These are phyloP conservation scores for Chromoteleia sp. DNA, from an alignment of 2,888 invertebrate genomes.

Conservation along the genomic window DNA sequence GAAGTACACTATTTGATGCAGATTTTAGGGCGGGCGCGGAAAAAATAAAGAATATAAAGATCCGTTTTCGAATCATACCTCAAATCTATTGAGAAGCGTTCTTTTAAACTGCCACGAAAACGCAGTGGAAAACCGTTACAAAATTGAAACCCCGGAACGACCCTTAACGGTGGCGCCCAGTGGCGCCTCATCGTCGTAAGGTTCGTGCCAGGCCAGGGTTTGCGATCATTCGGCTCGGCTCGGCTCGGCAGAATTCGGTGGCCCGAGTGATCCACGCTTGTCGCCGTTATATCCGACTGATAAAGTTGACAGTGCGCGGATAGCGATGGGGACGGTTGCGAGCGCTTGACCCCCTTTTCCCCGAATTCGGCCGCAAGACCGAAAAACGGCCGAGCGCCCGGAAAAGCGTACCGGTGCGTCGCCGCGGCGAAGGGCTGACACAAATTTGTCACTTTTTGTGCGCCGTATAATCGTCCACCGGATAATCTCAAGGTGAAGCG, in stretches of 20 bases:
- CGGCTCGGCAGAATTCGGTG: conserved; percentile 9
- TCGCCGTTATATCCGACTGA: not conserved
- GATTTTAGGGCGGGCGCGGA: no score
- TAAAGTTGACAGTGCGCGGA: not conserved
- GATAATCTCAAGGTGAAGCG: conserved; percentile 5
- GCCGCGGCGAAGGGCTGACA: not conserved
- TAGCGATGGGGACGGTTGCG: not conserved
- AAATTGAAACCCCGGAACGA: no score
- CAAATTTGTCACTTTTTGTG: not conserved
- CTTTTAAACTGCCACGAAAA: no score
- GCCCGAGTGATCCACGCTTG: conserved; percentile 1
- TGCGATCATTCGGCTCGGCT: conserved; percentile 6
- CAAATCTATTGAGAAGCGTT: no score
- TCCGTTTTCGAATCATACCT: no score
- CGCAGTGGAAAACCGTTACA: no score
- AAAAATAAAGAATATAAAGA: no score
- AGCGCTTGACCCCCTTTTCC: not conserved
- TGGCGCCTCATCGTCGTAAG: no score
- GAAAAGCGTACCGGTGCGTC: not conserved
- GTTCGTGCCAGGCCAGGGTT: not conserved
- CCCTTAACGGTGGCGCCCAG: no score
- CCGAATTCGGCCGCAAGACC: not conserved
- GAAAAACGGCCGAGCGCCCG: conserved; percentile 2
- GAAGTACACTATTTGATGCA: no score
- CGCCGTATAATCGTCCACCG: not conserved